Evolutionary conservation across 2,888 invertebrate genomes (phyloP).

Genomic region (Acanthopleura granulata): DNA sequence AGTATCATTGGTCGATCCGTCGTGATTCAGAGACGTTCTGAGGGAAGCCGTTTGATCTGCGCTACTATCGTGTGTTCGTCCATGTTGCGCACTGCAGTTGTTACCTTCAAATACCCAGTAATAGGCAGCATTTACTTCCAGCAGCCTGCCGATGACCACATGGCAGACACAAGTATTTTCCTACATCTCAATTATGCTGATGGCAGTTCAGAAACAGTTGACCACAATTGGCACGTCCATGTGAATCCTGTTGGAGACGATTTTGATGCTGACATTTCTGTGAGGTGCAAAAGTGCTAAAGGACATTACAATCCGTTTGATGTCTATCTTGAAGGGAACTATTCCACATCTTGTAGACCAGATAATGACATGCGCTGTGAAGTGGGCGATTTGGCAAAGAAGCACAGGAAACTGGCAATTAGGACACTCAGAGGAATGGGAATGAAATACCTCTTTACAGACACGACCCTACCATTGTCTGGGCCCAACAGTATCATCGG

Average conservation of each 20-base stretch:
- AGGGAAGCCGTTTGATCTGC: slow-evolving; percentile 61
- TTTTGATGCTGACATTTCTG: slow-evolving; percentile 70
- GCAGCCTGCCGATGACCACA: slow-evolving; percentile 83
- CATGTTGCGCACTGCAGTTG: slow-evolving; percentile 77
- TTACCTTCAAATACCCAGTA: slow-evolving; percentile 87
- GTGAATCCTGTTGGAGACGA: slow-evolving; percentile 83
- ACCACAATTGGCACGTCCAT: slow-evolving; percentile 85
- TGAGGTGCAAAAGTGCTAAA: slow-evolving; percentile 80
- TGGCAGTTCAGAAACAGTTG: slow-evolving; percentile 74
- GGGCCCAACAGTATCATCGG: slow-evolving; percentile 83
- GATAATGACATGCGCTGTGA: slow-evolving; percentile 88
- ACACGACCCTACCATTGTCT: slow-evolving; percentile 80
- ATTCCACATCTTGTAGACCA: slow-evolving; percentile 37
- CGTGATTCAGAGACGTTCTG: slow-evolving; percentile 77
- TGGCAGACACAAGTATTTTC: slow-evolving; percentile 87
- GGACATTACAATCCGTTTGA: slow-evolving; percentile 83
- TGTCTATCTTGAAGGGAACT: slow-evolving; percentile 66
- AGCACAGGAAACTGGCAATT: slow-evolving; percentile 47
- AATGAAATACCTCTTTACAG: slow-evolving; percentile 76
- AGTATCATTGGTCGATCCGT: slow-evolving; percentile 87
- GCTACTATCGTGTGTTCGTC: slow-evolving; percentile 70
- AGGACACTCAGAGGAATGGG: slow-evolving; percentile 19
- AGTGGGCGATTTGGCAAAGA: slow-evolving; percentile 81
- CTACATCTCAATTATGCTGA: slow-evolving; percentile 90
- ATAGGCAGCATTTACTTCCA: slow-evolving; percentile 87